Base-by-base conservation (phyloP, 2,888 invertebrate species). In the Rhingia rostrata region DNA sequence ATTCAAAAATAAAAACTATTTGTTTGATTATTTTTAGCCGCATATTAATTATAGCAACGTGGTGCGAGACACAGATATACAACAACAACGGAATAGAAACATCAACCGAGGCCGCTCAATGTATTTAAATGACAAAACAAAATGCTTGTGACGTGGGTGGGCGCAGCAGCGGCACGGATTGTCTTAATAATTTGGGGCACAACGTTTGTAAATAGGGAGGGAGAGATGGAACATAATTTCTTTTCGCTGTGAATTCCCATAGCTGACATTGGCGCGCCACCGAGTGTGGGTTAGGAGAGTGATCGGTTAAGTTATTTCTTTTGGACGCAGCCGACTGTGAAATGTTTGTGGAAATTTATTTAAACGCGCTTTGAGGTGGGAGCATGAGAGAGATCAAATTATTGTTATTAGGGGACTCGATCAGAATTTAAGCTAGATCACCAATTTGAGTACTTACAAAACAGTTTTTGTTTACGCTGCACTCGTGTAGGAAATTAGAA, bases 11-110 rank as follows among this genome's bases (percentile, higher is more conserved):
- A 74, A 64, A 72, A 51, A 47, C 54, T 73, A 32, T 54, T 79
- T 54, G 51, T 60, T 79, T 69, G 45, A 80, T 70, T 84, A 84
- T 84, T 84, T 84, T 84, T 84, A 84, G 84, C 74, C 60, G 70
- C 84, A 84, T 80, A 84, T 84, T 84, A 84, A 80, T 80, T 80
- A 70, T 84, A 80, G 73, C 73, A 69, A 70, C 69, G 64, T 80
- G 53, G 47, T 53, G 64, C 66, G 64, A 61, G 32, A n/a, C 58
- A 43, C 9, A 66, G 9, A 49, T 60, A 45, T 58, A 61, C 30
- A 9, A 41, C 32, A 45, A 14, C 51, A 22, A 51, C 56, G 47
- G 67, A 37, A 45, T 32, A 33, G 7, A 51, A 10, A 12, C 67
- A 45, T 73, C 14, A 67, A 56, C 56, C 60, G 53, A 53, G 70